Percentiles rank a stretch among this genome's conserved stretches.
phyloP scores from a whole-genome alignment of 1,140 invertebrate genomes.

The Aphaenogaster rudis region DNA sequence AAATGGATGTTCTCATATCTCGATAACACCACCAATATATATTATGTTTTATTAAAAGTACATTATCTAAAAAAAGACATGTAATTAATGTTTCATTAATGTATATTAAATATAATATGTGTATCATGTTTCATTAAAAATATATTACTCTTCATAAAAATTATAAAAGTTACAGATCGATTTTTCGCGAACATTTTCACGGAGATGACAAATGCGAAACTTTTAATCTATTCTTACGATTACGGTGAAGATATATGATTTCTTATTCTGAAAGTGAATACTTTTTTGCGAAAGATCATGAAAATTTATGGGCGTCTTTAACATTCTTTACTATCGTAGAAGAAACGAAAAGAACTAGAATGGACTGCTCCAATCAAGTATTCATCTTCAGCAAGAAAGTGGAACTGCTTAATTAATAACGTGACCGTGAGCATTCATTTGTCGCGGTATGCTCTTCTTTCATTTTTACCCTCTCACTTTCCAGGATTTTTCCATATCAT shows the following conservation, averaged over 20 bases:
- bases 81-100: too few species aligned
- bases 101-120: too few species aligned
- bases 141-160: not conserved
- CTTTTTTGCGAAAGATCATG: not conserved
- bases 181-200: not conserved
- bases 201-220: not conserved
- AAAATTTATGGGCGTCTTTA: constrained; percentile 20
- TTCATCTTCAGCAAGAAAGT: constrained; percentile 22
- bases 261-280: constrained; percentile 17
- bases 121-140: not conserved
- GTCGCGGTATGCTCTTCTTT: not conserved
- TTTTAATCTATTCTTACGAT: constrained; percentile 23
- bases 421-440: constrained; percentile 18
- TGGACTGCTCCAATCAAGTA: constrained; percentile 35
- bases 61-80: not conserved
- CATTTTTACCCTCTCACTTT: constrained; percentile 3
- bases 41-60: not conserved
- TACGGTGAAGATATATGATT: constrained; percentile 3
- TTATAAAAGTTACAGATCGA: not conserved
- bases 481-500: not conserved
- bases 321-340: constrained; percentile 16
- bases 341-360: not conserved
- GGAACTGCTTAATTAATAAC: constrained; percentile 43
- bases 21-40: not conserved
- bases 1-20: not conserved